phyloP scores from a whole-genome alignment of 2,888 invertebrate genomes.

The Caenorhabditis afra region DNA sequence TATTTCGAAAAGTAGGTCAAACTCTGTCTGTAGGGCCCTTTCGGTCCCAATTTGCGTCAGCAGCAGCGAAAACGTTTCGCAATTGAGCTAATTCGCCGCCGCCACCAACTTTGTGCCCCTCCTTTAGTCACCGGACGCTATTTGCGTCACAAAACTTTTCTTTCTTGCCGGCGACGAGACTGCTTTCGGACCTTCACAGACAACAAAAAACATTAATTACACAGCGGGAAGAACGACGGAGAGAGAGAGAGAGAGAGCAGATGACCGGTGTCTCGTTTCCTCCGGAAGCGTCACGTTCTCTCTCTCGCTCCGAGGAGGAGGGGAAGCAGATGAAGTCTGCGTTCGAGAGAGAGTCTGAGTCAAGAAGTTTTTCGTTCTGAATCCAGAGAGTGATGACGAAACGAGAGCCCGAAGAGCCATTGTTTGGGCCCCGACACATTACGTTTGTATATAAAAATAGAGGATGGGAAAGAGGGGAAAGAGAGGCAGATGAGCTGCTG shows the following conservation, averaged over 20 bases:
- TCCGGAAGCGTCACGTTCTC: not conserved
- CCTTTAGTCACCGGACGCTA: constrained; percentile 40
- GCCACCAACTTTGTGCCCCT: not conserved
- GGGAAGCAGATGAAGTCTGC: not conserved
- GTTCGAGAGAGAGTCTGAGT: constrained; percentile 3
- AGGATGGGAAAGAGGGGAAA: not conserved
- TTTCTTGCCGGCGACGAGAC: not conserved
- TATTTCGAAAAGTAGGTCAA: constrained; percentile 4
- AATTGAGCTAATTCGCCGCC: constrained; percentile 37
- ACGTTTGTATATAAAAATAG: constrained; percentile 45
- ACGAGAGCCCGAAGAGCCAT: constrained; percentile 24
- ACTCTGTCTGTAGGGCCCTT: not conserved
- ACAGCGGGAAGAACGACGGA: not conserved
- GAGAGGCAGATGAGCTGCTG: constrained; percentile 18
- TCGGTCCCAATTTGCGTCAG: constrained; percentile 11
- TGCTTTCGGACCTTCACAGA: constrained; percentile 12
- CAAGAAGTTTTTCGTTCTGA: constrained; percentile 18
- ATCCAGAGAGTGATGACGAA: constrained; percentile 23
- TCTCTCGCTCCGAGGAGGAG: not conserved
- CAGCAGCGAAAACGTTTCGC: constrained; percentile 25
- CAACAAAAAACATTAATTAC: constrained; percentile 48
- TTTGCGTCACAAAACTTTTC: constrained; percentile 31
- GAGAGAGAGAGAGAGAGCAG: not conserved
- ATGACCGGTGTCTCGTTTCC: constrained; percentile 28
- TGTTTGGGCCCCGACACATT: constrained; percentile 42